Evolutionary conservation across 2,797 vertebrate genomes (phyloP).

Genomic region (Amblyopsis hoosieri): DNA sequence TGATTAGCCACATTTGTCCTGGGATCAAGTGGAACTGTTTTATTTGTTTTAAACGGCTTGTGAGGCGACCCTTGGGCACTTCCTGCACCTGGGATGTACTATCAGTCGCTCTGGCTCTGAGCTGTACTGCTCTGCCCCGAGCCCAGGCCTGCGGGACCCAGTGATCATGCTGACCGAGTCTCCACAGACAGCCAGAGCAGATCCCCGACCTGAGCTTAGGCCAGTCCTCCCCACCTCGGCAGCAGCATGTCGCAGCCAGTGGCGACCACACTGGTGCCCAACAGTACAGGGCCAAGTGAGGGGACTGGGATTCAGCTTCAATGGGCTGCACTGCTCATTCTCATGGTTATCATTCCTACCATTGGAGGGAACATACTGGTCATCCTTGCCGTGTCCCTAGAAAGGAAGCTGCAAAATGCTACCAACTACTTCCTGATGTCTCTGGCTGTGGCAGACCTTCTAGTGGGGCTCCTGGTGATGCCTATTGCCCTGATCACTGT

Average conservation of each 20-base stretch:
- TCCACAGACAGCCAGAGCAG: constrained; percentile 75
- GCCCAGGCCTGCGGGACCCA: constrained; percentile 57
- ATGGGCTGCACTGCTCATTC: constrained; percentile 90
- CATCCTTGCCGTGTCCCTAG: constrained; percentile 93
- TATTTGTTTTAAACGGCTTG: too few relatives aligned
- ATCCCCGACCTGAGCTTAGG: constrained; percentile 63
- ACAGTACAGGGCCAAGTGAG: constrained; percentile 59
- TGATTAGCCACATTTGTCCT: neutral
- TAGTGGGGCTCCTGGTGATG: constrained; percentile 98
- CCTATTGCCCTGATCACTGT: constrained; percentile 91
- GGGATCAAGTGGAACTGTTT: neutral
- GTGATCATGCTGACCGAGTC: constrained; percentile 88
- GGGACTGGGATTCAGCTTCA: constrained; percentile 57
- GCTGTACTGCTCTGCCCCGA: constrained; percentile 30
- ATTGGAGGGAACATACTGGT: constrained; percentile 96
- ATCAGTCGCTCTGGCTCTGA: constrained; percentile 38
- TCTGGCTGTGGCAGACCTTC: constrained; percentile 91
- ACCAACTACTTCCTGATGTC: constrained; percentile 98
- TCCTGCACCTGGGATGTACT: constrained; percentile 33
- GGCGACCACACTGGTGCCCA: constrained; percentile 50
- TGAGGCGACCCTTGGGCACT: neutral
- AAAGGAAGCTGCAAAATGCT: constrained; percentile 95
- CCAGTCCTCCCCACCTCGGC: constrained; percentile 39
- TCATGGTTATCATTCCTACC: constrained; percentile 93
- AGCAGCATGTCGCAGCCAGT: constrained; percentile 70